Percentiles rank a stretch among this genome's conserved stretches.
Conservation (phyloP, 2,797 vertebrate species). For the Notolabrus celidotus region DNA sequence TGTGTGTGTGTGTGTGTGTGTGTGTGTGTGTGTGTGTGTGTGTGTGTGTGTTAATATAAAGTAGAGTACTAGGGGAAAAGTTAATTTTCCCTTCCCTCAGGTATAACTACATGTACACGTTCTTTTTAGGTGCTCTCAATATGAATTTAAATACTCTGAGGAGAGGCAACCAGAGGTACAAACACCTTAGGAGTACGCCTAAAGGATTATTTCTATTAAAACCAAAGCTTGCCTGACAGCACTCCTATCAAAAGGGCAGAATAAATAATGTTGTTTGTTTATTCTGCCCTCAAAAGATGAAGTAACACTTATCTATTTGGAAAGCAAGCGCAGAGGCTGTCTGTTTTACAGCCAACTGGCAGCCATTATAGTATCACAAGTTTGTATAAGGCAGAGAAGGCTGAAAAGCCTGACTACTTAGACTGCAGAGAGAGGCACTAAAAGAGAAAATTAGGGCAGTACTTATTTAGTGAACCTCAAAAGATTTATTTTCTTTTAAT, state of each 20-base stretch:
- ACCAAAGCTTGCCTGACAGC: slow-evolving; percentile 13
- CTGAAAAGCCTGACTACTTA: no score
- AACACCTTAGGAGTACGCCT: slow-evolving; percentile 17
- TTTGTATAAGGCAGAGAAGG: neutral
- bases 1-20: neutral
- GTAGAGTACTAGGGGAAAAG: neutral
- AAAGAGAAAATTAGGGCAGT: no score
- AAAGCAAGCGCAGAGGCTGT: slow-evolving; percentile 7
- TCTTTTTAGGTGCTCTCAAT: slow-evolving; percentile 3
- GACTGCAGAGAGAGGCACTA: no score
- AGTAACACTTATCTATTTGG: slow-evolving; percentile 5
- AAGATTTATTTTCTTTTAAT: no score
- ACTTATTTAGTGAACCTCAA: no score
- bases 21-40: neutral
- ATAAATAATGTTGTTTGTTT: slow-evolving; percentile 29
- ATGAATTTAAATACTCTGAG: slow-evolving; percentile 5
- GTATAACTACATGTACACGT: slow-evolving; percentile 6
- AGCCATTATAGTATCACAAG: slow-evolving; percentile 24
- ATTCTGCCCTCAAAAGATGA: slow-evolving; percentile 12
- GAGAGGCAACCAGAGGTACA: neutral
- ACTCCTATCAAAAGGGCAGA: slow-evolving; percentile 17
- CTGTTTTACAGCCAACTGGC: slow-evolving; percentile 8
- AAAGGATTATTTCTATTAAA: slow-evolving; percentile 39
- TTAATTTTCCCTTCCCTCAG: neutral
- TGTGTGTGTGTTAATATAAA: neutral